phyloP scores from a whole-genome alignment of 2,888 invertebrate species.

The Lycaena phlaeas region DNA sequence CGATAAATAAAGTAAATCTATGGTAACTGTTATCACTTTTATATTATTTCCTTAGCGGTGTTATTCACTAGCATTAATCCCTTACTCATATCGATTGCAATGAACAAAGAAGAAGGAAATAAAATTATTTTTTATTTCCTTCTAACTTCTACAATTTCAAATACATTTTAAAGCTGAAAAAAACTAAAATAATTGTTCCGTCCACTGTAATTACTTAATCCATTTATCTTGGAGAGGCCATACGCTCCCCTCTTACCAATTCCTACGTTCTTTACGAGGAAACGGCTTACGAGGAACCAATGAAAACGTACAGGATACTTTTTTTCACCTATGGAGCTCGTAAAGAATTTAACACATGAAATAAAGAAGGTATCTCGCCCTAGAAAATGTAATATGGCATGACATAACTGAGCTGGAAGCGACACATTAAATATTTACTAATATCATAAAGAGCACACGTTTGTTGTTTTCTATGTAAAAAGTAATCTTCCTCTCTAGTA shows the following conservation, averaged over 20 bases:
- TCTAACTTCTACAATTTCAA: too few relatives aligned
- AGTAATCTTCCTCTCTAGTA: too few relatives aligned
- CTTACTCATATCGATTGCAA: too few relatives aligned
- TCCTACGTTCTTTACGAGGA: constrained; percentile 28
- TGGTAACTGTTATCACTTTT: too few relatives aligned
- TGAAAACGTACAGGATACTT: constrained; percentile 43
- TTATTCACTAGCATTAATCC: too few relatives aligned
- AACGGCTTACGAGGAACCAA: constrained; percentile 30
- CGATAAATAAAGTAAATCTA: too few relatives aligned
- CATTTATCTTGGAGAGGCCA: constrained; percentile 44
- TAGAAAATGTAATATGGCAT: constrained; percentile 31
- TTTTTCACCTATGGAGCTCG: constrained; percentile 55
- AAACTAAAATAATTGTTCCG: constrained; percentile 4
- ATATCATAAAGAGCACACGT: too few relatives aligned
- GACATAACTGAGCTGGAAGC: constrained; percentile 18
- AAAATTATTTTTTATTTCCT: too few relatives aligned
- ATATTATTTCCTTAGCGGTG: too few relatives aligned
- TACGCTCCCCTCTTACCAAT: constrained; percentile 39
- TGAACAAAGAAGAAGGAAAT: too few relatives aligned
- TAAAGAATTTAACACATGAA: constrained; percentile 70
- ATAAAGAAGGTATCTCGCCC: constrained; percentile 51
- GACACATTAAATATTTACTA: constrained; percentile 6
- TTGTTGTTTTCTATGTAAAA: too few relatives aligned
- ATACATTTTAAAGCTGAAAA: constrained; percentile 18
- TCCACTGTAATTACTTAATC: constrained; percentile 22